These are phyloP conservation scores for Corythornis cristatus DNA, from an alignment of 2,113 vertebrate species.

Conservation along the genomic window DNA sequence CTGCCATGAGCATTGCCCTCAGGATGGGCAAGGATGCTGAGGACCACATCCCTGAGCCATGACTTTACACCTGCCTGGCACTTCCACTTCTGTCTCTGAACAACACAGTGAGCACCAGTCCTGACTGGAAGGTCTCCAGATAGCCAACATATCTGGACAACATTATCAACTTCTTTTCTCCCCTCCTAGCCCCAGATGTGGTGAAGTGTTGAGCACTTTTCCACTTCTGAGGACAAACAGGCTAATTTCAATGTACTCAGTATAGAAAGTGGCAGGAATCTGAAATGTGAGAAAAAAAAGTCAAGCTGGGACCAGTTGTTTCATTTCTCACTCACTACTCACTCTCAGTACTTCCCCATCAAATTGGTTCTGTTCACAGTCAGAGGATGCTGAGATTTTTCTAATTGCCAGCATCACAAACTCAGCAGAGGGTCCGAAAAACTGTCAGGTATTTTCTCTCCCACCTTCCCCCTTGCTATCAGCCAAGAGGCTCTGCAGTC, in stretches of 20 bases:
- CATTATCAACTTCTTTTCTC: rapidly evolving
- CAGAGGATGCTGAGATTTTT: background rate
- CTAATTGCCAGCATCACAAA: background rate
- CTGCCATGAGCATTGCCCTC: background rate
- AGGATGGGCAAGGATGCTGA: background rate
- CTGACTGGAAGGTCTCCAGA: background rate
- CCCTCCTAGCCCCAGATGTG: rapidly evolving
- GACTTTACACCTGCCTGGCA: rapidly evolving
- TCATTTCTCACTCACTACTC: background rate
- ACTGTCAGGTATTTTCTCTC: background rate
- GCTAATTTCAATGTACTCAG: background rate
- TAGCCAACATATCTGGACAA: background rate
- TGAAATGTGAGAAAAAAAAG: background rate
- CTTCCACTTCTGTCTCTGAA: background rate
- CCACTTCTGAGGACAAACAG: background rate
- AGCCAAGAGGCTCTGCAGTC: background rate
- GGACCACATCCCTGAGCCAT: background rate
- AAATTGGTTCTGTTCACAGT: background rate
- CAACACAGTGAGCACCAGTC: no score
- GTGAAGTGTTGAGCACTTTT: background rate
- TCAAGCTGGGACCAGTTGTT: background rate
- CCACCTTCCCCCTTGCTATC: background rate
- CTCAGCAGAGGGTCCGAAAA: background rate
- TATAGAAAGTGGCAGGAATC: background rate
- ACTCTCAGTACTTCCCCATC: rapidly evolving